phyloP scores from a whole-genome alignment of 1,140 invertebrate species.

The Bombus haemorrhoidalis region DNA sequence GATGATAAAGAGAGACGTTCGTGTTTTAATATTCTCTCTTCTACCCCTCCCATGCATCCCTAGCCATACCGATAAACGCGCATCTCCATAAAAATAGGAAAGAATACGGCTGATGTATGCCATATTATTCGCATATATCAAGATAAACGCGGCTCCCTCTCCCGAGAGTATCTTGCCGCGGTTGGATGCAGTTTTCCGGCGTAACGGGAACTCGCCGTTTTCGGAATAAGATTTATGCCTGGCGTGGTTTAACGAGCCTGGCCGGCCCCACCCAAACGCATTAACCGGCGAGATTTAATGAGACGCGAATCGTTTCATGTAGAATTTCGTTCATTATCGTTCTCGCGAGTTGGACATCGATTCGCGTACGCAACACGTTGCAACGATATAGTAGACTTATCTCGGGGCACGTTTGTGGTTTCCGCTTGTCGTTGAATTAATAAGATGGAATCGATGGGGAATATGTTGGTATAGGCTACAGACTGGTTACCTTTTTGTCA shows the following conservation, averaged over 20 bases:
- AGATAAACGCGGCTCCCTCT: slow-evolving; percentile 39
- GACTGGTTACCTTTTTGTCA: too few relatives aligned
- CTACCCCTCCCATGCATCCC: background rate
- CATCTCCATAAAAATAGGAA: slow-evolving; percentile 57
- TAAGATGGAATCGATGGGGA: background rate
- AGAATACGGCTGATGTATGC: slow-evolving; percentile 48
- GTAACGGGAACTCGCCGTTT: slow-evolving; percentile 30
- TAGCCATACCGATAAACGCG: slow-evolving; percentile 40
- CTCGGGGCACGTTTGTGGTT: background rate
- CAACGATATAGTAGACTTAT: too few relatives aligned
- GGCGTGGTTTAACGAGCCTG: slow-evolving; percentile 36
- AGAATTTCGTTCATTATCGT: slow-evolving; percentile 2
- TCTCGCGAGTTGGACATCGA: background rate
- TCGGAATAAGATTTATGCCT: slow-evolving; percentile 40
- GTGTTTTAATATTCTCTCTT: slow-evolving; percentile 39
- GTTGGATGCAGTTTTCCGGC: slow-evolving; percentile 17
- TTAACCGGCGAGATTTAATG: slow-evolving; percentile 23
- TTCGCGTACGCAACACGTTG: background rate
- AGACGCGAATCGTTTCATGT: slow-evolving; percentile 34
- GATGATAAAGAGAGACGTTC: slow-evolving; percentile 43
- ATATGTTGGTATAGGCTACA: background rate
- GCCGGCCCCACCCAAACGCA: slow-evolving; percentile 14
- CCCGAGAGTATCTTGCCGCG: background rate
- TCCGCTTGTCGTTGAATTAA: background rate
- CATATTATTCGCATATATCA: slow-evolving; percentile 58